Conservation (phyloP, 2,113 vertebrate genomes). For the Stictonetta naevosa region DNA sequence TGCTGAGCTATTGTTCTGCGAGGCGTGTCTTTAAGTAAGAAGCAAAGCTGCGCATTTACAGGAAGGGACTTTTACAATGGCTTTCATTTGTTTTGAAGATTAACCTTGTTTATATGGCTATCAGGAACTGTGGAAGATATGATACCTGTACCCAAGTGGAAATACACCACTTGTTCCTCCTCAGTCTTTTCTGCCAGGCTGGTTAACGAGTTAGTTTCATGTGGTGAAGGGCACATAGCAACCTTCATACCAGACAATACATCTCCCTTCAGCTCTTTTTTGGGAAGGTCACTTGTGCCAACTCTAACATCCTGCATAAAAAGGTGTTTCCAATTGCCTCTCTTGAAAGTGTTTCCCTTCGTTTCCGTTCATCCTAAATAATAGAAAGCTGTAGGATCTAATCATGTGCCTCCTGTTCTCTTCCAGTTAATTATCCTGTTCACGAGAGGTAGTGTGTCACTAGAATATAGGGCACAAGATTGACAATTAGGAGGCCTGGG, state of each 20-base stretch:
- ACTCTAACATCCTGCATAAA: neutral
- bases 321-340: neutral
- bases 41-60: constrained; percentile 61
- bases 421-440: constrained; percentile 32
- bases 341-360: constrained; percentile 23
- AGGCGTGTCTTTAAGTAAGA: constrained; percentile 79
- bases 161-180: constrained; percentile 3
- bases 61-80: constrained; percentile 48
- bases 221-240: neutral
- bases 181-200: neutral
- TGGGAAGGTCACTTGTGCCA: neutral
- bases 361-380: constrained; percentile 60
- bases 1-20: constrained; percentile 82
- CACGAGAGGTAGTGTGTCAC: constrained; percentile 49
- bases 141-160: neutral
- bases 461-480: constrained; percentile 38
- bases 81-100: constrained; percentile 65
- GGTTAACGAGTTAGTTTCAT: neutral
- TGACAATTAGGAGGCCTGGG: neutral
- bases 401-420: constrained; percentile 21
- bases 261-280: neutral
- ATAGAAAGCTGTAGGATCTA: constrained; percentile 57
- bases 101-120: neutral
- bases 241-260: neutral
- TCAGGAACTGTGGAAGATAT: neutral